Conservation (phyloP, 2,888 invertebrate species). For the Drosophila buzzatii region DNA sequence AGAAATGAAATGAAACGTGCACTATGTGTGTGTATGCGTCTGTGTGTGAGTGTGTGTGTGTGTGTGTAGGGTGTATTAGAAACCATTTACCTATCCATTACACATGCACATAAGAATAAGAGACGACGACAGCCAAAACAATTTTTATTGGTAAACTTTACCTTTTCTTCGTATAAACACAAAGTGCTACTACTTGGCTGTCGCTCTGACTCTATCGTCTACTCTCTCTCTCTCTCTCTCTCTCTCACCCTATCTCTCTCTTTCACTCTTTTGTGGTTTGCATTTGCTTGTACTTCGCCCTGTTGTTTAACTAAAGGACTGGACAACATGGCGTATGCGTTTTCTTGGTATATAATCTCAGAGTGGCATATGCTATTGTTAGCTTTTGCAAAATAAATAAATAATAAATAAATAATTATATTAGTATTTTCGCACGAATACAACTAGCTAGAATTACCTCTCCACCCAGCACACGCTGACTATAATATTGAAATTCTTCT, state of each 20-base stretch:
- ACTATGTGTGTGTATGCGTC: constrained; percentile 22
- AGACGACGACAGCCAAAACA: constrained; percentile 71
- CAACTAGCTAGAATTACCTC: neutral
- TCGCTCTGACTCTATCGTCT: neutral
- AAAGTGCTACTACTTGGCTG: constrained; percentile 15
- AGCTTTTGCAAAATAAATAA: no score
- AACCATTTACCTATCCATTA: constrained; percentile 77
- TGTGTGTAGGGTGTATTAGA: constrained; percentile 64
- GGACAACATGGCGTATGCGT: constrained; percentile 4
- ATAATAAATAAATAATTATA: constrained; percentile 1
- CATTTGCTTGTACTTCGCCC: neutral
- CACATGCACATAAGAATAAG: constrained; percentile 62
- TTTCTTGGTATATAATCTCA: neutral
- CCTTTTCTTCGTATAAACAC: constrained; percentile 8
- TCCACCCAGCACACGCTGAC: neutral
- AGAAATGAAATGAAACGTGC: constrained; percentile 78
- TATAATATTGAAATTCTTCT: neutral
- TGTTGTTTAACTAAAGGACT: neutral
- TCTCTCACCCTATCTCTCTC: no score
- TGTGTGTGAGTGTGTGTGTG: no score
- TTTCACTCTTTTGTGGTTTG: neutral
- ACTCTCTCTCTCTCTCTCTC: neutral
- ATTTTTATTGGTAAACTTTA: constrained; percentile 51
- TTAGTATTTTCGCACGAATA: neutral
- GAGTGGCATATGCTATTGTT: no score